A percentile compares a stretch with the other conserved stretches of the same genome.
Evolutionary conservation across 2,888 invertebrate genomes (phyloP).

Genomic region (Crocallis elinguaria): DNA sequence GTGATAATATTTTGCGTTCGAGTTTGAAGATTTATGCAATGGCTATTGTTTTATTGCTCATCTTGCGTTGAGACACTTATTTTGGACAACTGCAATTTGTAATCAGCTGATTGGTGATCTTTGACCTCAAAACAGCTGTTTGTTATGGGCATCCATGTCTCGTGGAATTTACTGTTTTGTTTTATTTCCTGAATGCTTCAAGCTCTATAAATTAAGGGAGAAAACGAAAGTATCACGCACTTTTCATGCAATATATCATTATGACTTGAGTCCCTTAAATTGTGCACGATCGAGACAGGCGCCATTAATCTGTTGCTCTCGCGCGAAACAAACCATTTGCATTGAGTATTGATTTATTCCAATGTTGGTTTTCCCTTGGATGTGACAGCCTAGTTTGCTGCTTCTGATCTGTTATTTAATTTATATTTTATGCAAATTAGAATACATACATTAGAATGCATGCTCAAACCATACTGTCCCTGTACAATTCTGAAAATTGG

Average conservation of each 20-base stretch:
- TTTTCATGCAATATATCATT: not conserved
- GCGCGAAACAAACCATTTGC: slow-evolving; percentile 1
- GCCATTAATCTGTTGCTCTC: slow-evolving; percentile 10
- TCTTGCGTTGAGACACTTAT: not conserved
- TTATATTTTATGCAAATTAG: too few species aligned
- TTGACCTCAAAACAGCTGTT: slow-evolving; percentile 77
- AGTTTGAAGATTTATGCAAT: not conserved
- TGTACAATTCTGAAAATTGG: too few species aligned
- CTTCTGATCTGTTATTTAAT: too few species aligned
- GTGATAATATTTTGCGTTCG: not conserved
- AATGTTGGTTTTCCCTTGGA: not conserved
- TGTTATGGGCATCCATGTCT: slow-evolving; percentile 10
- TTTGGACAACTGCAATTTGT: slow-evolving; percentile 42
- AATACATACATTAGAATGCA: too few species aligned
- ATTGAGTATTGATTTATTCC: slow-evolving; percentile 23
- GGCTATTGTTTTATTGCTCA: not conserved
- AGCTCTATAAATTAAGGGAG: not conserved
- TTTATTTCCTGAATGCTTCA: not conserved
- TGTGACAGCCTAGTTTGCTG: not conserved
- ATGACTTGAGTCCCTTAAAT: not conserved
- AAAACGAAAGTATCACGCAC: not conserved
- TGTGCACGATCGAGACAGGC: not conserved
- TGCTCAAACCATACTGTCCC: too few species aligned
- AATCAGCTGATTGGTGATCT: slow-evolving; percentile 79
- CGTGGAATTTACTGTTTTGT: not conserved